phyloP scores from a whole-genome alignment of 2,888 invertebrate species.

The Orthonychiurus folsomi region DNA sequence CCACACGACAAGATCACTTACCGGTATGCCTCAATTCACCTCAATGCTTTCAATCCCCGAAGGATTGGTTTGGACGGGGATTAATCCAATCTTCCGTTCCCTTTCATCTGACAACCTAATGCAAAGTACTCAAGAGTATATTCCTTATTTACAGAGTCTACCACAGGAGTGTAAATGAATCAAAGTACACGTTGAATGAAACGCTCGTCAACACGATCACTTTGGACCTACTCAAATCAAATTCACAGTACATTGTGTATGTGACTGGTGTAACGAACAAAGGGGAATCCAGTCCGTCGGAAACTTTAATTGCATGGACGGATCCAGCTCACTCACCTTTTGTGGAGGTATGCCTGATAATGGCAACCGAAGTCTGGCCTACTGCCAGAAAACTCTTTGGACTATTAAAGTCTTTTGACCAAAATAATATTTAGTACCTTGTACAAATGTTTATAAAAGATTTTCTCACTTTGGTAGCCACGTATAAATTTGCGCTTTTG shows the following conservation, averaged over 20 bases:
- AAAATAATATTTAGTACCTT: too few species aligned
- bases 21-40: constrained; percentile 54
- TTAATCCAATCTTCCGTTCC: too few species aligned
- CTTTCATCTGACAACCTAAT: background rate
- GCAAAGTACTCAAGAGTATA: background rate
- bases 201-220: constrained; percentile 63
- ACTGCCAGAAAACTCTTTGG: constrained; percentile 3
- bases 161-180: constrained; percentile 58
- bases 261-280: constrained; percentile 57
- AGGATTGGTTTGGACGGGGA: too few species aligned
- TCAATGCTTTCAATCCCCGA: too few species aligned
- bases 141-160: constrained; percentile 58
- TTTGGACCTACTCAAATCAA: constrained; percentile 62
- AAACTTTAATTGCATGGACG: constrained; percentile 75
- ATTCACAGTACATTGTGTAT: constrained; percentile 72
- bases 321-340: constrained; percentile 78
- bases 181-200: constrained; percentile 52
- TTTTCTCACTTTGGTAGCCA: too few species aligned
- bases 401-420: too few species aligned
- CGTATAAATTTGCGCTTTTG: too few species aligned
- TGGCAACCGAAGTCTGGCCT: too few species aligned
- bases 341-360: constrained; percentile 62
- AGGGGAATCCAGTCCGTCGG: constrained; percentile 67
- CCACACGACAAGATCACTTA: constrained; percentile 68
- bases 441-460: too few species aligned